phyloP scores from a whole-genome alignment of 1,140 invertebrate genomes.

The Tribolium castaneum region DNA sequence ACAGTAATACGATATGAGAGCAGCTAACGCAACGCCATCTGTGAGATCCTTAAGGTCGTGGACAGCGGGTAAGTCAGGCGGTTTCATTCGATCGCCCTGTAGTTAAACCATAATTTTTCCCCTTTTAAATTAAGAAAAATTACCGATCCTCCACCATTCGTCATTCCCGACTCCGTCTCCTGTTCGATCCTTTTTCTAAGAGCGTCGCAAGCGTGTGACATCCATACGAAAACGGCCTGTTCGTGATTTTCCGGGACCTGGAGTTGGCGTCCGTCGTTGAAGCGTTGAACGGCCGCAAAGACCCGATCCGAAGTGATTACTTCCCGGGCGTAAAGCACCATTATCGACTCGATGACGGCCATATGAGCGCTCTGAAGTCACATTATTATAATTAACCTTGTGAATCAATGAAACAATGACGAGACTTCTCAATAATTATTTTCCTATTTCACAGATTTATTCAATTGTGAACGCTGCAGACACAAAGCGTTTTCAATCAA shows the following conservation, averaged over 20 bases:
- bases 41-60: conserved; percentile 82
- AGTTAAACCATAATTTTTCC: background rate
- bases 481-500: no score
- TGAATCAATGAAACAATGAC: background rate
- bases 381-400: conserved; percentile 26
- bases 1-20: conserved; percentile 93
- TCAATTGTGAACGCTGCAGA: background rate
- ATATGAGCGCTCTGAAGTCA: conserved; percentile 88
- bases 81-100: conserved; percentile 63
- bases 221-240: conserved; percentile 90
- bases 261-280: conserved; percentile 66
- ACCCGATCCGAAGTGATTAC: conserved; percentile 91
- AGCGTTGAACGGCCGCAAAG: conserved; percentile 84
- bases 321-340: conserved; percentile 94
- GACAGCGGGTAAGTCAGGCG: conserved; percentile 65
- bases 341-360: conserved; percentile 96
- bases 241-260: conserved; percentile 80
- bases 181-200: conserved; percentile 73
- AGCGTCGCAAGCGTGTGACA: conserved; percentile 86
- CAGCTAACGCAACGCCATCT: conserved; percentile 91
- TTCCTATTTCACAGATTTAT: background rate
- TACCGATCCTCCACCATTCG: conserved; percentile 57
- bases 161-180: conserved; percentile 61
- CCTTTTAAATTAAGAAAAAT: background rate
- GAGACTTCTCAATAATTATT: background rate